phyloP scores from a whole-genome alignment of 2,113 vertebrate species.

The Oxyura jamaicensis region DNA sequence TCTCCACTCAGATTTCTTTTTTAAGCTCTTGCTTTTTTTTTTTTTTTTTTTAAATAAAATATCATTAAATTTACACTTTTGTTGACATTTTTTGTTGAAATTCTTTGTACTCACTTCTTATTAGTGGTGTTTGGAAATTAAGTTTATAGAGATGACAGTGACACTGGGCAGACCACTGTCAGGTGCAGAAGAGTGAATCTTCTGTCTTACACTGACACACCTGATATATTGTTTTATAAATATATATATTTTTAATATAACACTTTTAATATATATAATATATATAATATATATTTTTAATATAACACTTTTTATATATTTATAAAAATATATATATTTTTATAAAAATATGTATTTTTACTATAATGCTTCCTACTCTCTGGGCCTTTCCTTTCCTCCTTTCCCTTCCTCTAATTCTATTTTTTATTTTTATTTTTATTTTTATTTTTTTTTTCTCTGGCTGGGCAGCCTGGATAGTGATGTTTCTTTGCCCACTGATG shows the following conservation, averaged over 20 bases:
- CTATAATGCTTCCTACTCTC: background rate
- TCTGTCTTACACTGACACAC: background rate
- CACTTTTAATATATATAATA: too few species aligned
- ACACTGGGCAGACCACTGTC: background rate
- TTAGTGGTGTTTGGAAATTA: background rate
- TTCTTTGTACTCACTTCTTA: background rate
- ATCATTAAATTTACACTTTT: background rate
- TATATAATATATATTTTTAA: too few species aligned
- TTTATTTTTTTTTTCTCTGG: background rate
- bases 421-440: background rate
- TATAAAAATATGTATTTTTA: background rate
- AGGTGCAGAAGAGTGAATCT: background rate
- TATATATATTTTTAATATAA: too few species aligned
- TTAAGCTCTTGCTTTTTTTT: background rate
- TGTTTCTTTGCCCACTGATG: background rate
- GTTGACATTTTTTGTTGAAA: background rate
- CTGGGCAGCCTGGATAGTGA: fast-evolving
- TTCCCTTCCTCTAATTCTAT: background rate
- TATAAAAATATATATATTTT: too few species aligned
- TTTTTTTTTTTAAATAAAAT: background rate
- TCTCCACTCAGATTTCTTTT: background rate
- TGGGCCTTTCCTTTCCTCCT: background rate
- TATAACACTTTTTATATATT: too few species aligned
- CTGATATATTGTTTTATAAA: too few species aligned
- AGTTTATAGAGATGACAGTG: background rate